Evolutionary conservation across 23 tunicate species (phyloP).

Genomic region (Aplidium turbinatum): DNA sequence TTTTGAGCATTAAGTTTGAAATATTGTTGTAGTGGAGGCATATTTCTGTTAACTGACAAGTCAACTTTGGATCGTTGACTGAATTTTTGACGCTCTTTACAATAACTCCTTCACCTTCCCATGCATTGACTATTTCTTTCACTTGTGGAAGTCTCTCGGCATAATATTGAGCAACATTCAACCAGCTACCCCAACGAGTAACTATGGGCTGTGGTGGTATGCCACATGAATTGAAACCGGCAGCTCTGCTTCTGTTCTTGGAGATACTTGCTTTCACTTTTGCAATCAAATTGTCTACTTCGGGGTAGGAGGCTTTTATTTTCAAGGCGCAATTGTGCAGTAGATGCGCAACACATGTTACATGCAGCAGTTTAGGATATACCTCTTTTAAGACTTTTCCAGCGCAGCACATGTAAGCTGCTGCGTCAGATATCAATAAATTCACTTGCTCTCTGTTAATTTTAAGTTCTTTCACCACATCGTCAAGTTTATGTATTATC

Average conservation of each 20-base stretch:
- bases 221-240: slow-evolving; percentile 14
- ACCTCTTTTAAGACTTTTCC: slow-evolving; percentile 15
- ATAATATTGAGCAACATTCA: slow-evolving; percentile 16
- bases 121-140: no score
- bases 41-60: no score
- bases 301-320: slow-evolving; percentile 4
- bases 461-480: slow-evolving; percentile 7
- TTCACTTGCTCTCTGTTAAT: slow-evolving; percentile 12
- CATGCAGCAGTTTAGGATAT: slow-evolving; percentile 29
- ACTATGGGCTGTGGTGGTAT: slow-evolving; percentile 29
- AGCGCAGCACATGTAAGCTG: slow-evolving; percentile 34
- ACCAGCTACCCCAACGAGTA: slow-evolving; percentile 35
- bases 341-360: slow-evolving; percentile 10
- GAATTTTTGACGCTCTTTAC: no score
- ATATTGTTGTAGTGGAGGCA: no score
- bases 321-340: slow-evolving; percentile 27
- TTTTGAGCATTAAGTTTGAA: no score
- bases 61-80: no score
- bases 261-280: slow-evolving; percentile 17
- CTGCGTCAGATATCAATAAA: slow-evolving; percentile 38
- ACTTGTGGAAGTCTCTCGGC: no score
- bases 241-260: slow-evolving; percentile 43
- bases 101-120: no score
- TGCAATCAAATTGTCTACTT: slow-evolving; percentile 38
- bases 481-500: slow-evolving; percentile 33